Base-by-base conservation (phyloP, 37 sponge, comb jelly and placozoan genomes). In the Sycon ciliatum region DNA sequence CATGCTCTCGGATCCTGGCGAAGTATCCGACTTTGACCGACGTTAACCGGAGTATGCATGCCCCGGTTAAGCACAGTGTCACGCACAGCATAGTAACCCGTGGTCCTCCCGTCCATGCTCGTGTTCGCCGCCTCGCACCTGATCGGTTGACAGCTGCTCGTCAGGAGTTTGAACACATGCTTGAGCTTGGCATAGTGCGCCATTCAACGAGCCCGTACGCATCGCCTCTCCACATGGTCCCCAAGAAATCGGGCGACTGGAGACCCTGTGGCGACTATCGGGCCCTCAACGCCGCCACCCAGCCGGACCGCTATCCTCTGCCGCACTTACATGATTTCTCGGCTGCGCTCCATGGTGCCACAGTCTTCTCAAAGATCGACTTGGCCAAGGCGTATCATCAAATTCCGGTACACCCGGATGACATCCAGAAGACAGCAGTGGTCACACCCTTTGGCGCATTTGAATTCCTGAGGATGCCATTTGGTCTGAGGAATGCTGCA, bases 401-500 rank as follows among this genome's bases (percentile, higher is more conserved):
- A 36, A 77, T 77, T 0, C 69, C 58, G 4, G 55, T 75, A 18
- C 67, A 64, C 16, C 67, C 53, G 24, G 54, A 26, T 2, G 67
- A 65, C 54, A 30, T 65, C 31, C 67, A 65, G 9, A 75, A 65
- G 55, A 38, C 66, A 27, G 60, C 69, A 68, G 0, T 73, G 1
- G 22, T 34, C 34, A 84, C 85, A 27, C 77, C 81, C 2, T 85
- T 85, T 60, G 86, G 81, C 11, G 70, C 73, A 18, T 77, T 72
- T 67, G 83, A 82, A 31, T 82, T 76, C 42, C 32, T 77, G 22
- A 35, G 56, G 1, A 76, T 76, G 79, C 83, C 78, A 32, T 75
- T 75, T 67, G 77, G 77, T 52, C 31, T 76, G 29, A 1, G 68
- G 34, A 76, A 66, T 66, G 77, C 76, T 6, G n/a, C n/a, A n/a